phyloP scores from a whole-genome alignment of 2,113 vertebrate genomes.

The rat (Rattus norvegicus) region GRCr8 NC_086029.1:90950001-90950500 shows the following conservation, averaged over 20 bases:
- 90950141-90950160: background rate
- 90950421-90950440: too few species aligned
- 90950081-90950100: background rate
- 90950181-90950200: background rate
- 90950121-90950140: background rate
- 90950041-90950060: background rate
- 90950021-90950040: background rate
- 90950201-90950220: background rate
- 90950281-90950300: background rate
- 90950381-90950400: background rate
- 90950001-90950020: background rate
- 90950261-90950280: background rate
- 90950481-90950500: too few species aligned
- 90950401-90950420: background rate
- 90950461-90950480: too few species aligned
- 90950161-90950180: background rate
- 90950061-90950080: background rate
- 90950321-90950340: background rate
- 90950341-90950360: background rate
- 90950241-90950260: background rate
- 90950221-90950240: background rate
- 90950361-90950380: background rate
- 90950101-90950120: background rate
- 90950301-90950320: background rate
- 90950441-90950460: too few species aligned